phyloP scores from a whole-genome alignment of 2,888 invertebrate genomes.

The Patella pellucida region DNA sequence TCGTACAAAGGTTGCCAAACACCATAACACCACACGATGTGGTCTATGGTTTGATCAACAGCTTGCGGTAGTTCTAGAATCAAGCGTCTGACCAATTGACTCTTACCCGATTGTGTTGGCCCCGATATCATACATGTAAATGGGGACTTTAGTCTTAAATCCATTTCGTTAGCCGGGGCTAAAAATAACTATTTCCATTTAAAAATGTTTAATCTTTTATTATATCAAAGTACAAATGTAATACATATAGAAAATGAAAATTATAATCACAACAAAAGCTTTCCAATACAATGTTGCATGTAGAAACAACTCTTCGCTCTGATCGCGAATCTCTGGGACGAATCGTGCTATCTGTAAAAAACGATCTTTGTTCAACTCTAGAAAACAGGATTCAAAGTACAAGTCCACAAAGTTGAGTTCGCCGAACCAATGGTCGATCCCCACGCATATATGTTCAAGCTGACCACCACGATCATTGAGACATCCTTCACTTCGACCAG shows the following conservation, averaged over 20 bases:
- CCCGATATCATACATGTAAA: neutral
- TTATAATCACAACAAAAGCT: too few relatives aligned
- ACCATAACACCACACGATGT: conserved; percentile 17
- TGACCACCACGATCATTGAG: neutral
- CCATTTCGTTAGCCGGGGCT: neutral
- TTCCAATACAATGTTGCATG: too few relatives aligned
- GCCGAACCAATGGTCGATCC: too few relatives aligned
- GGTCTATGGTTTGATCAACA: neutral
- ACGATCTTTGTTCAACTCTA: neutral
- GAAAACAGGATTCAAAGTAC: neutral
- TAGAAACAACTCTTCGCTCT: too few relatives aligned
- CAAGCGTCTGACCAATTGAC: neutral
- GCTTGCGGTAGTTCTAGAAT: neutral
- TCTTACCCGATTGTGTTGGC: neutral
- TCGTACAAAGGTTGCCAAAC: conserved; percentile 14
- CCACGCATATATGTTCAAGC: neutral
- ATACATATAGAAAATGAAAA: too few relatives aligned
- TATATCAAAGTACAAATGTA: too few relatives aligned
- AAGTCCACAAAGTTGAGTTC: too few relatives aligned
- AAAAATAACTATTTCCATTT: too few relatives aligned
- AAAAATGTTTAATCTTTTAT: too few relatives aligned
- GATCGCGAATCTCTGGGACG: too few relatives aligned
- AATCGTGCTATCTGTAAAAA: too few relatives aligned
- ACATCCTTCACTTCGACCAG: neutral
- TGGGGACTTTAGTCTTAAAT: neutral